Evolutionary conservation across 2,888 invertebrate species (phyloP), one percentile per base, ranked within the genome.

Genomic region (Nyleta sp.): DNA sequence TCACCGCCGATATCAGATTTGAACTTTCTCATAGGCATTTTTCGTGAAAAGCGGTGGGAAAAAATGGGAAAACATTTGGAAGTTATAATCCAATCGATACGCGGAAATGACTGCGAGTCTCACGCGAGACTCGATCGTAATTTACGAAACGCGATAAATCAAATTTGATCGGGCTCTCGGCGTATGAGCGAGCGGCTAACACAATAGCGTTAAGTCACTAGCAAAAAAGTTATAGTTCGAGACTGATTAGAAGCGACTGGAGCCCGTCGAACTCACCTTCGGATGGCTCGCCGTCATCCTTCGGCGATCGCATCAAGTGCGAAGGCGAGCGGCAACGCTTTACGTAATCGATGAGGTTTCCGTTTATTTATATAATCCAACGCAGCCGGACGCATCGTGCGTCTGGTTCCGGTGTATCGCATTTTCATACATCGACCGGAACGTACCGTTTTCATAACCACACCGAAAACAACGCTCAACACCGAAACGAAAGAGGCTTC

Each of bases 311-410:
- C 38, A 11, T 52, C 52, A 57, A 62, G 40, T 55, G 60, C 64
- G 52, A 55, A 70, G 76, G 59, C 77, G 71, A 77, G 55, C 67
- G 67, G 55, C 59, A 65, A 20, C 35, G 65, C 18, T 77, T 77
- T 67, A 67, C 77, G 67, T 77, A 77, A 77, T 77, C 71, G 67
- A 71, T 60, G 60, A 67, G 62, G 65, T 68, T 78, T 72, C 62
- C 62, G 65, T 78, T 78, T 72, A 72, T 67, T 78, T 72, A 73
- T 78, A 72, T 78, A 78, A 62, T 55, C 55, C 55, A 68, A 52
- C 75, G 62, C 53, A 55, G 75, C 55, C 67, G 68, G 75, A 76
- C 75, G 75, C 68, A 64, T 50, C 60, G 64, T 57, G 59, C 71
- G 71, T 72, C 64, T 77, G 60, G 72, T 77, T 77, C 71, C 77